phyloP scores from a whole-genome alignment of 2,113 vertebrate genomes.

The Salminus brasiliensis region DNA sequence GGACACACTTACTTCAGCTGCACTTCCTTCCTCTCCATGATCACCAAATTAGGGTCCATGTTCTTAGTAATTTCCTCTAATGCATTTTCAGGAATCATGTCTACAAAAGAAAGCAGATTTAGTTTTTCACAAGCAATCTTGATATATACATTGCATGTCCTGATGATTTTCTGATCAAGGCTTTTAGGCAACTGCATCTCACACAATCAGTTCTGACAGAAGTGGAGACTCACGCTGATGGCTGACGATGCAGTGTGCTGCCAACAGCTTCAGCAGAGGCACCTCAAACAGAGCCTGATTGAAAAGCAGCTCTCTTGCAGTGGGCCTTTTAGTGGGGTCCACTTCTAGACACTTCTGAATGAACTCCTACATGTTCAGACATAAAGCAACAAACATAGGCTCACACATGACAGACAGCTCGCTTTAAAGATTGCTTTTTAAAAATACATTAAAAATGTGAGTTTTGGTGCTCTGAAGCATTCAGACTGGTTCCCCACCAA shows the following conservation, averaged over 20 bases:
- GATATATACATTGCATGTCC: background rate
- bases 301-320: constrained; percentile 92
- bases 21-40: constrained; percentile 89
- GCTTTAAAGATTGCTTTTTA: no score
- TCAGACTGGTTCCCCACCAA: no score
- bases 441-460: no score
- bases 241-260: constrained; percentile 94
- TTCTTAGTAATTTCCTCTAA: constrained; percentile 98
- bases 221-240: constrained; percentile 89
- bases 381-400: background rate
- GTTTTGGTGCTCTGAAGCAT: no score
- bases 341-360: constrained; percentile 97
- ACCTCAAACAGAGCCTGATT: constrained; percentile 96
- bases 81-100: constrained; percentile 98
- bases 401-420: background rate
- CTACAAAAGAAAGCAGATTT: constrained; percentile 62
- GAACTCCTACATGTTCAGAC: constrained; percentile 82
- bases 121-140: background rate
- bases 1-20: constrained; percentile 88
- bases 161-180: background rate
- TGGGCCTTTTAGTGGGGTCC: constrained; percentile 88
- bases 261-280: constrained; percentile 92
- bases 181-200: no score
- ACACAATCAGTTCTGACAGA: background rate
- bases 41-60: constrained; percentile 91